phyloP scores from a whole-genome alignment of 2,888 invertebrate species.

The Stenodema calcarata region DNA sequence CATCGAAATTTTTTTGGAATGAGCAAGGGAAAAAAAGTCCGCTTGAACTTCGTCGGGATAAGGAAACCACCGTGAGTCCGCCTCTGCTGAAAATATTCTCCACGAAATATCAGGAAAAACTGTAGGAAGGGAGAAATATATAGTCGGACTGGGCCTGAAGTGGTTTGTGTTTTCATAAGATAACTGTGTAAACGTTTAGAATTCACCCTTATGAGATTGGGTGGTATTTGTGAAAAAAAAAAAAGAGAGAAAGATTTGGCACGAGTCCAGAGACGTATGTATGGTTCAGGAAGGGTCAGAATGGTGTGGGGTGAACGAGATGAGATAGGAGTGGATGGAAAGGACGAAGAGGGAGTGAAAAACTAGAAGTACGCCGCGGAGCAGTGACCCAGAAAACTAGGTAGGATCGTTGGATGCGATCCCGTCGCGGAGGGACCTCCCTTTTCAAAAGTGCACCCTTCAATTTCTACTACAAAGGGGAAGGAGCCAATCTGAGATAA shows the following conservation, averaged over 20 bases:
- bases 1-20: no score
- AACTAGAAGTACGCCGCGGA: conserved; percentile 25
- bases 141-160: neutral
- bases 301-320: neutral
- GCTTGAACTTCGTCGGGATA: neutral
- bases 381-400: conserved; percentile 42
- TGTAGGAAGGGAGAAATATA: neutral
- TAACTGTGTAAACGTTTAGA: conserved; percentile 29
- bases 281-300: neutral
- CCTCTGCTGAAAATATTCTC: conserved; percentile 1
- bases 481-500: conserved; percentile 38
- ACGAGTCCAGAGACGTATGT: conserved; percentile 16
- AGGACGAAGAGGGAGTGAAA: no score
- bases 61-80: conserved; percentile 20
- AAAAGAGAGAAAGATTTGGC: neutral
- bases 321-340: neutral
- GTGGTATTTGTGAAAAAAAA: neutral
- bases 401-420: conserved; percentile 20
- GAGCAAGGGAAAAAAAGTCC: no score
- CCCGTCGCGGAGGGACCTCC: neutral
- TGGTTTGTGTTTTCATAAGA: conserved; percentile 31
- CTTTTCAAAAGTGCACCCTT: conserved; percentile 44
- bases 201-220: conserved; percentile 26
- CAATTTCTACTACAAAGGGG: conserved; percentile 40
- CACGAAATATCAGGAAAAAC: neutral